Conservation (phyloP, 2,888 invertebrate genomes). For the Polietes domitor region DNA sequence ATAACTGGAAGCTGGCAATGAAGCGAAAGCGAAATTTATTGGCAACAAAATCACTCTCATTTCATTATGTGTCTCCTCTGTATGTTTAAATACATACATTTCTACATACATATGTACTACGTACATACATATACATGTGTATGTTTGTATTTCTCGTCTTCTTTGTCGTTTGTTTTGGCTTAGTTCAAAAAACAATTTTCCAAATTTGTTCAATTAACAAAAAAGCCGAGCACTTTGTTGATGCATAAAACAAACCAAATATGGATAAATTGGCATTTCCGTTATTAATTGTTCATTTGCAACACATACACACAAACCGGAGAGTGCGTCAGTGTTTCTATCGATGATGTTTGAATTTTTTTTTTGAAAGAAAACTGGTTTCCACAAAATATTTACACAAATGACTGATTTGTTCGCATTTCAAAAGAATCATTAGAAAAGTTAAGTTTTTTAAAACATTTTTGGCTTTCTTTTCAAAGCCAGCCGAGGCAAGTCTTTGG, state of each 20-base stretch:
- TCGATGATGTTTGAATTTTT: neutral
- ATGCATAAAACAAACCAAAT: neutral
- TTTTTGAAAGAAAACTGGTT: neutral
- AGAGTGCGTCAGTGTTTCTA: neutral
- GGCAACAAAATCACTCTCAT: neutral
- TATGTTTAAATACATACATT: too few species aligned
- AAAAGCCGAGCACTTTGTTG: neutral
- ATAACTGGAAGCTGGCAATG: neutral
- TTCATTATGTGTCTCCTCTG: neutral
- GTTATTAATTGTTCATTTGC: neutral
- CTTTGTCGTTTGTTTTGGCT: neutral
- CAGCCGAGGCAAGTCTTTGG: neutral
- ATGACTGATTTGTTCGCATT: neutral
- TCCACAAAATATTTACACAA: neutral
- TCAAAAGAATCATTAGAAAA: constrained; percentile 9
- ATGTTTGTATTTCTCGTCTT: neutral
- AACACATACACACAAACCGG: neutral
- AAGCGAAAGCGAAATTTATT: constrained; percentile 8
- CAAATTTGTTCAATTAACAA: constrained; percentile 12
- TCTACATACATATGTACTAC: too few species aligned
- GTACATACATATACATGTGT: too few species aligned
- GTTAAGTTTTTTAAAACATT: neutral
- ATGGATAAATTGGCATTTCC: constrained; percentile 27
- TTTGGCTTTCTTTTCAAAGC: neutral
- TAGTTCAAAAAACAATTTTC: neutral